phyloP scores from a whole-genome alignment of 2,797 vertebrate genomes.

The Peromyscus eremicus region DNA sequence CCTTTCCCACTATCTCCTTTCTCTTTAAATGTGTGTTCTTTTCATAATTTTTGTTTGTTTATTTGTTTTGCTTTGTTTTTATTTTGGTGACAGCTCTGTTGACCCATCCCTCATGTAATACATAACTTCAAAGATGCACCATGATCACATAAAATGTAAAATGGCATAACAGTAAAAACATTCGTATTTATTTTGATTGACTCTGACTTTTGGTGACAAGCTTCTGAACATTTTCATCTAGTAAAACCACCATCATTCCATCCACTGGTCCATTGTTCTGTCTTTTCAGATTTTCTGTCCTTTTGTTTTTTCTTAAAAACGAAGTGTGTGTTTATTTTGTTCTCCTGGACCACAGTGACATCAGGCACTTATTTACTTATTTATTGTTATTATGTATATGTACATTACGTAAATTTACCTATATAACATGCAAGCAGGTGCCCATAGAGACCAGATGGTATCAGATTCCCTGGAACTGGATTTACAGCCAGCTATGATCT shows the following conservation, averaged over 20 bases:
- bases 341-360: background rate
- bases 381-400: background rate
- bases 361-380: background rate
- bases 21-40: background rate
- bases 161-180: background rate
- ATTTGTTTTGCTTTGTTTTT: background rate
- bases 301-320: background rate
- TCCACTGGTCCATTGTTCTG: background rate
- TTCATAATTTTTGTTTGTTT: background rate
- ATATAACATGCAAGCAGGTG: background rate
- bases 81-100: background rate
- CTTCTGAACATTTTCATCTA: background rate
- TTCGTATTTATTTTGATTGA: slow-evolving; percentile 15
- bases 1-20: background rate
- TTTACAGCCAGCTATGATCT: background rate
- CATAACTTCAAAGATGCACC: slow-evolving; percentile 26
- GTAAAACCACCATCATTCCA: background rate
- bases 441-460: background rate
- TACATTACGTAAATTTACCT: background rate
- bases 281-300: background rate
- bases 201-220: background rate
- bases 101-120: background rate
- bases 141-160: background rate
- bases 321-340: background rate
- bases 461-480: background rate